Evolutionary conservation across 2,797 vertebrate species (phyloP), one percentile per base, ranked within the genome.

Genomic region (Apodemus agrarius): DNA sequence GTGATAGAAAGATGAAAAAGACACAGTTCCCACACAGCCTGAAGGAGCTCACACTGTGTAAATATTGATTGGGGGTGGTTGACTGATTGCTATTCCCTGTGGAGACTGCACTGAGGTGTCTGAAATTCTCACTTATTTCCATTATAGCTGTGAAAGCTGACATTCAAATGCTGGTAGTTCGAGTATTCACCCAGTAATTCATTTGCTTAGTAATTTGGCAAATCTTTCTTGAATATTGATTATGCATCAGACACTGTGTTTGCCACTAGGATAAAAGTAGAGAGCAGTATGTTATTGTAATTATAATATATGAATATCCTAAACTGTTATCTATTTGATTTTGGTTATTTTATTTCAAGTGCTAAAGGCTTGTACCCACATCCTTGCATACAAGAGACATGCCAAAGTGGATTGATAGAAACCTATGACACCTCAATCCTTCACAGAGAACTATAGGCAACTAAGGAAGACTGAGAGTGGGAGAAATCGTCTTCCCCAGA

Each of bases 1-100:
- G 76, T 91, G 76, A 93, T 76, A 82, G 83, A 87, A 91, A 89
- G 84, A 96, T 89, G 93, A 93, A 89, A 97, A 81, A 89, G 75
- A 83, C 19, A 19, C 74, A 69, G 22, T 22, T 75, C 26, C 63
- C 19, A 12, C 54, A 3, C 37, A 29, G 19, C 1, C 80, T 49
- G 19, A 74, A 86, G 61, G 54, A 63, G 72, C 37, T 95, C 78
- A 78, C 63, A 72, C 89, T 92, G 91, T 74, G 93, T 63, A 83
- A 89, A 94, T 92, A 92, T 86, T 95, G 94, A 95, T 92, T 72
- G 34, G 21, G 86, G 54, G n/a, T n/a, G 40, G 63, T 37, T 91
- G 84, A 93, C 72, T 59, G 78, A 91, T 88, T 82, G 94, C 52
- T 86, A 1, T 92, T 94, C 88, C 81, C 93, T 49, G 31, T 2